Evolutionary conservation across 64 coral and sea anemone species (phyloP).

Genomic region (Montipora efflorescens): DNA sequence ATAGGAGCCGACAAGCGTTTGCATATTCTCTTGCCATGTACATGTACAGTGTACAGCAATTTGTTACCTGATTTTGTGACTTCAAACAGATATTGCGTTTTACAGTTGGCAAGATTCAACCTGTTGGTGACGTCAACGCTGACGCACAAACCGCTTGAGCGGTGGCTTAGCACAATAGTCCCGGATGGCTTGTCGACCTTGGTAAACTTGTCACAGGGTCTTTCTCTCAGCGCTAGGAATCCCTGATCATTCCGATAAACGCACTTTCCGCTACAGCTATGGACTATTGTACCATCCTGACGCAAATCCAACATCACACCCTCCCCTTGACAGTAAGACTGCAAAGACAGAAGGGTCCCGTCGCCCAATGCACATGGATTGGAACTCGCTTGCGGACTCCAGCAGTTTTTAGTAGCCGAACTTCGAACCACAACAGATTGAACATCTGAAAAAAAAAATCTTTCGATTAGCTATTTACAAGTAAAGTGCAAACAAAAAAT

Average conservation of each 20-base stretch:
- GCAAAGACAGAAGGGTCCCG: conserved; percentile 55
- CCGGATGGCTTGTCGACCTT: conserved; percentile 11
- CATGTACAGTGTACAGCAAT: neutral
- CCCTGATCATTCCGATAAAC: conserved; percentile 46
- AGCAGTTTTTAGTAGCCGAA: conserved; percentile 68
- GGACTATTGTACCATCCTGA: conserved; percentile 52
- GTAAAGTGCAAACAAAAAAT: neutral
- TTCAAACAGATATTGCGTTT: conserved; percentile 40
- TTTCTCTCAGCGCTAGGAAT: conserved; percentile 56
- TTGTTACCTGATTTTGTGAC: conserved; percentile 29
- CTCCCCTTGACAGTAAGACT: conserved; percentile 69
- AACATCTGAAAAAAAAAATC: conserved; percentile 57
- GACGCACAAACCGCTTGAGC: conserved; percentile 47
- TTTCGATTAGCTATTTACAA: too few species aligned
- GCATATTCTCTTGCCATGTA: too few species aligned
- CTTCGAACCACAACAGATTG: conserved; percentile 68
- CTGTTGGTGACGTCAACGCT: conserved; percentile 14
- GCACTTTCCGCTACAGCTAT: conserved; percentile 87
- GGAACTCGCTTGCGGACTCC: conserved; percentile 69
- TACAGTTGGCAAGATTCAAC: neutral
- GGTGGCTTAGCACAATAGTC: neutral
- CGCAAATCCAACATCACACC: conserved; percentile 80
- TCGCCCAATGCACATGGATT: conserved; percentile 61
- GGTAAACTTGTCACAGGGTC: conserved; percentile 48
- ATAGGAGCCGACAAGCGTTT: too few species aligned